Base-by-base conservation (phyloP, 2,888 invertebrate genomes). In the Tolmerus cingulatus region DNA sequence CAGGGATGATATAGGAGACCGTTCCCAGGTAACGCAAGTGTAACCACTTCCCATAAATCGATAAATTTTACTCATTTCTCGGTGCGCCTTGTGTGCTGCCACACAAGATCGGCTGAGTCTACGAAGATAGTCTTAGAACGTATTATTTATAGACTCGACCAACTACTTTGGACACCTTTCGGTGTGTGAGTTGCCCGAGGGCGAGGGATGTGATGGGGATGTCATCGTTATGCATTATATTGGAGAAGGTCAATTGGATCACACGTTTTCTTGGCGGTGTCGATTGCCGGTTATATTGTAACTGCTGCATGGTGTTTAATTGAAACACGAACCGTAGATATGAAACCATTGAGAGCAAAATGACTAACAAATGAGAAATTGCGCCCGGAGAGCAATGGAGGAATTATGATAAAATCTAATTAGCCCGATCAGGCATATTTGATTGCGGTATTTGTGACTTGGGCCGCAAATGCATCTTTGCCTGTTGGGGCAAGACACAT, bases 321-420 rank as follows among this genome's bases (percentile, higher is more conserved):
- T 82, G 82, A 57, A 82, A 82, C 82, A 82, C 82, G 57, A 37
- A 57, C 14, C 34, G 19, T 1, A 8, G 57, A 82, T 82, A 82
- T 82, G 66, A 23, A 14, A 82, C 9, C 19, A 37, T n/a, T 37
- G 23, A 27, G 23, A 34, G 23, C 66, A 81, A 82, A 82, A 79
- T 27, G 51, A 51, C 57, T 46, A 40, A 40, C 19, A 85, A 74
- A 85, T 46, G 19, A 74, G 46, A 74, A 85, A 74, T 46, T n/a
- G 9, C 16, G 43, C 57, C 74, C 2, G 30, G 43, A 30, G 74
- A 74, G 74, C 43, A 57, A 5, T 43, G 57, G 30, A 74, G 74
- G 34, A 85, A 30, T 46, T 46, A 46, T 85, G 85, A 85, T 85
- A 85, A 85, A 85, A 85, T 85, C 74, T 85, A 85, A 85, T 85